phyloP scores from a whole-genome alignment of 2,797 vertebrate genomes.

The Diceros bicornis region DNA sequence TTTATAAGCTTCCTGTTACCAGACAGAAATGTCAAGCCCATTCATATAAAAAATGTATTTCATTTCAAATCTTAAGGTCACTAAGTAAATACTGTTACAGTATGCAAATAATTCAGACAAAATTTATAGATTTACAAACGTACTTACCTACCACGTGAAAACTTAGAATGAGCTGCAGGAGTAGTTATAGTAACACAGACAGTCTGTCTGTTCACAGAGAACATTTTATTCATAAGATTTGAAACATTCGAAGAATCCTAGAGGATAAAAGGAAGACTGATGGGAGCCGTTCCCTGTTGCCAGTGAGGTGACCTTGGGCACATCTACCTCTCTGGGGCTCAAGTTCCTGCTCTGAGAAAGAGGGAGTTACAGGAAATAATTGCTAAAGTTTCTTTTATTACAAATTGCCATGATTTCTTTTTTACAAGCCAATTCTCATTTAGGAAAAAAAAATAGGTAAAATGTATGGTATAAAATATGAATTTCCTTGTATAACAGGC shows the following conservation, averaged over 20 bases:
- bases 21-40: slow-evolving; percentile 24
- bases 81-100: background rate
- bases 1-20: background rate
- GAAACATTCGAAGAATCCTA: background rate
- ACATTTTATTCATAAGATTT: background rate
- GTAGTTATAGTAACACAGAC: background rate
- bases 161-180: background rate
- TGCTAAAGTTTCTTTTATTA: background rate
- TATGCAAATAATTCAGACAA: slow-evolving; percentile 44
- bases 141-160: background rate
- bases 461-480: background rate
- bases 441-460: background rate
- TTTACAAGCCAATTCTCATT: slow-evolving; percentile 44
- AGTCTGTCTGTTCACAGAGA: background rate
- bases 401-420: background rate
- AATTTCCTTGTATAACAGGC: background rate
- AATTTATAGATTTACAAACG: slow-evolving; percentile 20
- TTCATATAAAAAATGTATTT: slow-evolving; percentile 12
- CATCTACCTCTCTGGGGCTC: background rate
- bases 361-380: background rate
- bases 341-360: background rate
- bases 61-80: slow-evolving; percentile 13
- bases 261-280: background rate
- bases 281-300: background rate
- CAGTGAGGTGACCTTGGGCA: background rate